phyloP scores from a whole-genome alignment of 53 echinoderm and acorn worm genomes.

The Luidia sarsii region DNA sequence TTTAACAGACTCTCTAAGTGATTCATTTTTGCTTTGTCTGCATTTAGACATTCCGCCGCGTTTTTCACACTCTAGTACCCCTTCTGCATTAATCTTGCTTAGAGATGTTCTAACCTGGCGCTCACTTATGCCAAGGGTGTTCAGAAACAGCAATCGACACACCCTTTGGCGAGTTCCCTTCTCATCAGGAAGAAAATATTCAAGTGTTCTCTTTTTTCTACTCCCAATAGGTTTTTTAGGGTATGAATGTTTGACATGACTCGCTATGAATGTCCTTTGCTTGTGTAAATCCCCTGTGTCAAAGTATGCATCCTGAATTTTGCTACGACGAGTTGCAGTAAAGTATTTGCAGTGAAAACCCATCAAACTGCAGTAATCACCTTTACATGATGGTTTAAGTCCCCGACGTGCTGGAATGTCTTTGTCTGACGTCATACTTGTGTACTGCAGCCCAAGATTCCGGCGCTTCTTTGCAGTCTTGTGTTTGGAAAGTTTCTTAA shows the following conservation, averaged over 20 bases:
- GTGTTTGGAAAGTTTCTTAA: not conserved
- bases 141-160: conserved; percentile 9
- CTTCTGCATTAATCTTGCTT: not conserved
- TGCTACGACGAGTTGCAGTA: too few relatives aligned
- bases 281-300: not conserved
- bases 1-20: conserved; percentile 8
- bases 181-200: conserved; percentile 17
- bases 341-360: too few relatives aligned
- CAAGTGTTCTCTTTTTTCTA: conserved; percentile 2
- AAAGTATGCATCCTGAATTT: too few relatives aligned
- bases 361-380: not conserved
- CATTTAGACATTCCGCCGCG: conserved; percentile 7
- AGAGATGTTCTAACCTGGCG: not conserved
- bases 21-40: conserved; percentile 20
- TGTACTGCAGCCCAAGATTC: conserved; percentile 7
- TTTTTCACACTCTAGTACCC: not conserved
- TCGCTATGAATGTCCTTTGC: conserved; percentile 9
- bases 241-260: conserved; percentile 13
- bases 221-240: conserved; percentile 8
- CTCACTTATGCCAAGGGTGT: conserved; percentile 15
- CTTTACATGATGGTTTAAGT: not conserved
- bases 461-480: too few relatives aligned
- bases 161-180: not conserved
- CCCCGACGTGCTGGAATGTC: conserved; percentile 1
- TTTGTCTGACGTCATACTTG: not conserved